Evolutionary conservation across 1,140 invertebrate genomes (phyloP).

Genomic region (Brachionus manjavacas): DNA sequence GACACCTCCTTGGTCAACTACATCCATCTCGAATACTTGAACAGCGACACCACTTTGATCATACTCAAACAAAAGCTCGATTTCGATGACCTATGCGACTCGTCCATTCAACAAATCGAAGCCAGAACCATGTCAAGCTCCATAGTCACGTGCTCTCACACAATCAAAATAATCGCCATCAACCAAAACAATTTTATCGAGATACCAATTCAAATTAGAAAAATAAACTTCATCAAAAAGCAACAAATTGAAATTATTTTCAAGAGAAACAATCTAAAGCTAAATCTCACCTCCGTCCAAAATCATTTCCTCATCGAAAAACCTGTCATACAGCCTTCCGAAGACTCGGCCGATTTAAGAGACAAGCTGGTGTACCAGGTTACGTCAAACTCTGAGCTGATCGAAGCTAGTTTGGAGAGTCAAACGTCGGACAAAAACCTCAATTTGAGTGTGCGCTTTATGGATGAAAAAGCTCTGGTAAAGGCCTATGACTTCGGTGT

Average conservation of each 20-base stretch:
- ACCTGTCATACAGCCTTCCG: not conserved
- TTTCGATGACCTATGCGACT: constrained; percentile 1
- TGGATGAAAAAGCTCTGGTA: not conserved
- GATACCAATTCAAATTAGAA: constrained; percentile 30
- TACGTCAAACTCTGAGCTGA: not conserved
- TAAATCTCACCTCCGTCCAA: not conserved
- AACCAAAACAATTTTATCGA: constrained; percentile 34
- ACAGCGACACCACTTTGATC: not conserved
- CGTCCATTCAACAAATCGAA: not conserved
- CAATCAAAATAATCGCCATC: constrained; percentile 28
- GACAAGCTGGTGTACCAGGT: not conserved
- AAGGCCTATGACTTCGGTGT: not conserved
- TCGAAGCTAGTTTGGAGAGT: not conserved
- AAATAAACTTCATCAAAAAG: constrained; percentile 25
- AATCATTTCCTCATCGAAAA: constrained; percentile 3
- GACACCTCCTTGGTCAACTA: constrained; percentile 18
- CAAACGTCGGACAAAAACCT: not conserved
- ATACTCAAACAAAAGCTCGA: not conserved
- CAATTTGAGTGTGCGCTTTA: not conserved
- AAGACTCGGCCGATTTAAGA: not conserved
- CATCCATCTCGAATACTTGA: constrained; percentile 1
- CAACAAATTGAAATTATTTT: not conserved
- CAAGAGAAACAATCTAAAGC: not conserved
- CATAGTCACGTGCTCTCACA: constrained; percentile 14
- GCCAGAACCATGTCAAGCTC: not conserved